These are phyloP conservation scores for Bembecia ichneumoniformis DNA, from an alignment of 2,888 invertebrate species.

Conservation along the genomic window DNA sequence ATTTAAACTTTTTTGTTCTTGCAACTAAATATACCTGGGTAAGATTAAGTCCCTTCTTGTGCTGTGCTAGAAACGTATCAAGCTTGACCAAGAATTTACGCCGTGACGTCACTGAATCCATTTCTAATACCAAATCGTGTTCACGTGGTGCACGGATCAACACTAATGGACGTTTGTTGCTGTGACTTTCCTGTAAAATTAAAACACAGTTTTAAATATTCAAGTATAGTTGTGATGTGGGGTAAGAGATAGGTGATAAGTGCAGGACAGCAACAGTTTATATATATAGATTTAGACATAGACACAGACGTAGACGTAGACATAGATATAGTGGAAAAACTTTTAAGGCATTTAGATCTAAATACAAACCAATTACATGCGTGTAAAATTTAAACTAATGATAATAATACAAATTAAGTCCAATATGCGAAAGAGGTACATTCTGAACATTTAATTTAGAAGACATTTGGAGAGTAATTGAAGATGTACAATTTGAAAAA, in stretches of 20 bases:
- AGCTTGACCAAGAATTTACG: constrained; percentile 90
- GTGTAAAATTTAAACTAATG: too few relatives aligned
- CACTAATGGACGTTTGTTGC: constrained; percentile 85
- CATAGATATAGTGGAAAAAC: too few relatives aligned
- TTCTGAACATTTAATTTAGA: too few relatives aligned
- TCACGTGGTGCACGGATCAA: constrained; percentile 87
- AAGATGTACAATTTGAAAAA: too few relatives aligned
- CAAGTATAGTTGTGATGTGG: not conserved
- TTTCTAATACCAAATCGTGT: constrained; percentile 93
- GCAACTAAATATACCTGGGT: constrained; percentile 66
- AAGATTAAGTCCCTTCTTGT: constrained; percentile 85
- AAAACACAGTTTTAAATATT: not conserved
- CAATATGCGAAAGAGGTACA: too few relatives aligned
- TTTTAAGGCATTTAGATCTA: too few relatives aligned
- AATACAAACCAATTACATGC: too few relatives aligned
- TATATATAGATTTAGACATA: constrained; percentile 2
- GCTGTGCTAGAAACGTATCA: constrained; percentile 85
- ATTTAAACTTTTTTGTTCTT: too few relatives aligned
- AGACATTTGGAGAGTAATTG: too few relatives aligned
- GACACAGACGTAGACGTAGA: too few relatives aligned
- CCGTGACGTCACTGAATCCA: constrained; percentile 84
- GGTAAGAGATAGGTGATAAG: not conserved
- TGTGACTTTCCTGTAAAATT: constrained; percentile 73
- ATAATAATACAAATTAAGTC: too few relatives aligned
- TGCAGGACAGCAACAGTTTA: not conserved